A percentile compares a stretch with the other conserved stretches of the same genome.
Conservation (phyloP, 2,888 invertebrate species). For the Strigamia crassipes region DNA sequence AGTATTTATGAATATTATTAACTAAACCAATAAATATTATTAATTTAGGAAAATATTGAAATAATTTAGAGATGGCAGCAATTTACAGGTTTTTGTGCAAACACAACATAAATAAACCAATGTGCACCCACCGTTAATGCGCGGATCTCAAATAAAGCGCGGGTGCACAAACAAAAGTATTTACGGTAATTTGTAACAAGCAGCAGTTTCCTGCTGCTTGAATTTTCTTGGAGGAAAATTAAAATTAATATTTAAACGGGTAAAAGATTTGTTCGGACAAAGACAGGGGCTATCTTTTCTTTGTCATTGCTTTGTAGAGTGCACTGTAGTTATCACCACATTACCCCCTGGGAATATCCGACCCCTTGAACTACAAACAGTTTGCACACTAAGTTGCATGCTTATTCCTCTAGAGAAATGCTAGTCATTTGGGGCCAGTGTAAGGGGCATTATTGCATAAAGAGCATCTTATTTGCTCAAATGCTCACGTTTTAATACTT, state of each 20-base stretch:
- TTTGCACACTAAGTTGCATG: background rate
- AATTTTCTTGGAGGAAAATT: background rate
- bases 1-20: too few species aligned
- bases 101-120: too few species aligned
- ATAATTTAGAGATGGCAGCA: too few species aligned
- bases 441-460: slow-evolving; percentile 8
- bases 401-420: background rate
- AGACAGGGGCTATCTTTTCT: slow-evolving; percentile 20
- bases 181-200: too few species aligned
- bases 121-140: too few species aligned
- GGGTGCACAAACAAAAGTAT: too few species aligned
- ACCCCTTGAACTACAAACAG: slow-evolving; percentile 16
- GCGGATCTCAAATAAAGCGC: too few species aligned
- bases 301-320: slow-evolving; percentile 14
- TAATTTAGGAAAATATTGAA: too few species aligned
- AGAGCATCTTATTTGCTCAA: slow-evolving; percentile 24
- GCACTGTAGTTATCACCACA: background rate
- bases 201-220: too few species aligned
- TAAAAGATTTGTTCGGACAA: slow-evolving; percentile 3
- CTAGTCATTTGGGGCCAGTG: background rate
- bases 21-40: too few species aligned
- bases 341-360: slow-evolving; percentile 12
- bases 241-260: background rate
- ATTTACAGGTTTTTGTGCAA: too few species aligned
- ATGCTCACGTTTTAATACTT: slow-evolving; percentile 28